phyloP scores from a whole-genome alignment of 37 sponge, comb jelly and placozoan genomes.

The Cliona cf. orientalis region DNA sequence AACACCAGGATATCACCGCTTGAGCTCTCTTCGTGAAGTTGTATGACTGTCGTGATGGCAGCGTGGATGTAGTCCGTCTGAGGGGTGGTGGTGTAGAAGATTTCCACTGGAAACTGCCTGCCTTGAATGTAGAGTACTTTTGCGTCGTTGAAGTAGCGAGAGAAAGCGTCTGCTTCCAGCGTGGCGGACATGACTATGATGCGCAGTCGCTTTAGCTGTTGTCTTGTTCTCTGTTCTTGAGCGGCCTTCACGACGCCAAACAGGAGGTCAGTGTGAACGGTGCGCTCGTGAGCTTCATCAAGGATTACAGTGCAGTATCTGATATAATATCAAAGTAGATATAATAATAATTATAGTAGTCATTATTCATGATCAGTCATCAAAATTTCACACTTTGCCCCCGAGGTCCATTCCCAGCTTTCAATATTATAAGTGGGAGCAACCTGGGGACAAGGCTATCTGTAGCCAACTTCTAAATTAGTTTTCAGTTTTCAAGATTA shows the following conservation, averaged over 20 bases:
- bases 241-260: conserved; percentile 94
- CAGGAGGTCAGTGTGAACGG: conserved; percentile 93
- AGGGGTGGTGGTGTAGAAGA: conserved; percentile 51
- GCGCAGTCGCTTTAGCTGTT: conserved; percentile 31
- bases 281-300: conserved; percentile 97
- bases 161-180: conserved; percentile 85
- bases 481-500: too few species aligned
- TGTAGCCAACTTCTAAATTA: too few species aligned
- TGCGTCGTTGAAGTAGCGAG: conserved; percentile 81
- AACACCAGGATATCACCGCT: conserved; percentile 91
- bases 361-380: too few species aligned
- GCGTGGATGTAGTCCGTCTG: conserved; percentile 89
- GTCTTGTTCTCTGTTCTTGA: conserved; percentile 52
- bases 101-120: conserved; percentile 86
- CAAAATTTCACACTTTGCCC: too few species aligned
- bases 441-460: too few species aligned
- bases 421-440: too few species aligned
- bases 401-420: too few species aligned
- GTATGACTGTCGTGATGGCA: conserved; percentile 82
- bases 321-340: too few species aligned
- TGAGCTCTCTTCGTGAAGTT: conserved; percentile 88
- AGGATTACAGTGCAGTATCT: conserved; percentile 83
- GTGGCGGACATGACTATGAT: conserved; percentile 96
- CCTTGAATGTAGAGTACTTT: conserved; percentile 95
- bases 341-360: too few species aligned